Percentiles rank a stretch among this genome's conserved stretches.
phyloP scores from a whole-genome alignment of 2,888 invertebrate species.

The Apomyelois bistriatella region DNA sequence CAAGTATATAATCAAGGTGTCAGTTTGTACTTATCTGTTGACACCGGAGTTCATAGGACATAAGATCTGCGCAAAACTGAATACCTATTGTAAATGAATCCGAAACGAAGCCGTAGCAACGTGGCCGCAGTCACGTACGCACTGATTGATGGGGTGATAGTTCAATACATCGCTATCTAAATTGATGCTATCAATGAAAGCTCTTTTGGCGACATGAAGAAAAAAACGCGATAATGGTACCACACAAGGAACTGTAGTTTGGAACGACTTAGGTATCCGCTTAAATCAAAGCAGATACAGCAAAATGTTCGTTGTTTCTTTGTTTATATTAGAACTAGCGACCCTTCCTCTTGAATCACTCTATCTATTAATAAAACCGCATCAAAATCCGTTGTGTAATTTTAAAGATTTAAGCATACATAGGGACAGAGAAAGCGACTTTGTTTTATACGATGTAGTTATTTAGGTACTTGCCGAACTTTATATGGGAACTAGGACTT shows the following conservation, averaged over 20 bases:
- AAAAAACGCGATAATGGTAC: neutral
- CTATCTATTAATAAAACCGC: too few species aligned
- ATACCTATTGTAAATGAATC: neutral
- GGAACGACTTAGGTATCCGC: too few species aligned
- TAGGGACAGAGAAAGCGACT: too few species aligned
- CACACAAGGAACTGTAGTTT: neutral
- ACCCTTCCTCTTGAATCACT: too few species aligned
- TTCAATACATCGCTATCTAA: neutral
- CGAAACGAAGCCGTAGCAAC: neutral
- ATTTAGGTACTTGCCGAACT: too few species aligned
- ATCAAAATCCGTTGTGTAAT: too few species aligned
- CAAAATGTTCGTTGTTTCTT: too few species aligned
- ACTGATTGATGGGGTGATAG: conserved; percentile 8
- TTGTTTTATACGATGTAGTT: too few species aligned
- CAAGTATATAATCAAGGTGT: neutral
- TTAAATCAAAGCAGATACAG: too few species aligned
- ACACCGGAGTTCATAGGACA: conserved; percentile 3
- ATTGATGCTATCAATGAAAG: conserved; percentile 2
- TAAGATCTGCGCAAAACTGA: neutral
- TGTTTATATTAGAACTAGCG: too few species aligned
- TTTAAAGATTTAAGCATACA: too few species aligned
- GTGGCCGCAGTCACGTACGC: conserved; percentile 17
- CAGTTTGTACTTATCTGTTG: neutral
- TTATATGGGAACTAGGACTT: too few species aligned
- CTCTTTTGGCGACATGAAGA: neutral